Percentiles rank a stretch among this genome's conserved stretches.
Conservation (phyloP, 2,113 vertebrate genomes). For the Protobothrops mucrosquamatus region DNA sequence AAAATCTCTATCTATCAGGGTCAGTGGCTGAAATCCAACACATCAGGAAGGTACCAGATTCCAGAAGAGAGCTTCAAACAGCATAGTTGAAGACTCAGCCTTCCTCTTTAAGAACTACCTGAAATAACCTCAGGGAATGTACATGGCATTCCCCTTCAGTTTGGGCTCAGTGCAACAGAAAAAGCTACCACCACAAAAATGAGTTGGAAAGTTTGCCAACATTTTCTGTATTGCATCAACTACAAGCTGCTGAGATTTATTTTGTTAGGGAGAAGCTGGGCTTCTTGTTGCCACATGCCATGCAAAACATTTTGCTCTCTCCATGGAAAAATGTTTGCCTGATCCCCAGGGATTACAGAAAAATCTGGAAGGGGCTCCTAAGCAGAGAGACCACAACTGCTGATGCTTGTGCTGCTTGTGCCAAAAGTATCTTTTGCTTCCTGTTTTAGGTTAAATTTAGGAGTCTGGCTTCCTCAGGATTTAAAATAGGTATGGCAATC, state of each 20-base stretch:
- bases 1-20: not conserved
- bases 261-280: not conserved
- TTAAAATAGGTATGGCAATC: not conserved
- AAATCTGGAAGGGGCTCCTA: not conserved
- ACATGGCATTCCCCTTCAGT: not conserved
- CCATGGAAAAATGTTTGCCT: not conserved
- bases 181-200: not conserved
- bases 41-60: not conserved
- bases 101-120: not conserved
- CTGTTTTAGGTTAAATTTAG: constrained; percentile 17
- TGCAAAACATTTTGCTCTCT: not conserved
- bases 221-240: not conserved
- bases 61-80: not conserved
- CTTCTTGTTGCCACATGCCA: not conserved
- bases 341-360: not conserved
- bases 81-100: not conserved
- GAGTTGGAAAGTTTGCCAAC: not conserved
- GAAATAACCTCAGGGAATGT: not conserved
- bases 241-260: constrained; percentile 23
- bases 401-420: not conserved
- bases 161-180: not conserved
- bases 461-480: not conserved
- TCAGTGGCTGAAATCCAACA: not conserved
- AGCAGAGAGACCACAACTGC: accelerated
- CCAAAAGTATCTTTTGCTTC: not conserved